Percentiles rank a stretch among this genome's conserved stretches.
phyloP scores from a whole-genome alignment of 2,797 vertebrate genomes.

The Loris lydekkerianus region DNA sequence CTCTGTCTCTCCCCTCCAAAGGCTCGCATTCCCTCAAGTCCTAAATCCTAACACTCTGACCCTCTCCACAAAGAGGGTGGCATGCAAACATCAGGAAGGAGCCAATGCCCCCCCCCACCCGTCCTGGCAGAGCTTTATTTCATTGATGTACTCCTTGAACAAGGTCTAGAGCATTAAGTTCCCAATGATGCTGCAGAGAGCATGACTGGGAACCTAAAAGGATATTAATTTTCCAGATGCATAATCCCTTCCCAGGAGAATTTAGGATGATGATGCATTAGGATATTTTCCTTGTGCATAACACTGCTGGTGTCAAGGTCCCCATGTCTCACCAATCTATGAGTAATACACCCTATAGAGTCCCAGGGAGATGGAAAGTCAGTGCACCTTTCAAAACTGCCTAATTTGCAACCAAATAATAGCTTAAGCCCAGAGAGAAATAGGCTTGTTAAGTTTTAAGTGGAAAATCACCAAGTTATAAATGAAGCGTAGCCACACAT shows the following conservation, averaged over 20 bases:
- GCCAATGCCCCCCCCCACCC: background rate
- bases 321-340: background rate
- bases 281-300: background rate
- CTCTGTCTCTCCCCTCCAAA: background rate
- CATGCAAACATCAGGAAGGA: background rate
- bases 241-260: background rate
- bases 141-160: background rate
- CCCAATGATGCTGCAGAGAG: too few relatives aligned
- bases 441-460: conserved; percentile 31
- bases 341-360: background rate
- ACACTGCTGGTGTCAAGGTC: background rate
- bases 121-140: background rate
- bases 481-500: background rate
- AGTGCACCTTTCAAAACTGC: background rate
- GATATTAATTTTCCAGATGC: background rate
- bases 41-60: background rate
- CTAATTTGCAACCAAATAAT: conserved; percentile 52
- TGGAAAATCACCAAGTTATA: conserved; percentile 46
- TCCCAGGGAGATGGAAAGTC: background rate
- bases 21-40: background rate
- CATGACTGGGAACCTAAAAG: background rate
- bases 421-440: conserved; percentile 7
- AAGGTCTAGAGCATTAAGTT: background rate
- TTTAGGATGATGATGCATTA: background rate
- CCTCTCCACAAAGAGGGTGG: background rate